Percentiles rank a stretch among this genome's conserved stretches.
These are phyloP conservation scores for Cotesia glomerata DNA, from an alignment of 1,140 invertebrate genomes.

Conservation along the genomic window DNA sequence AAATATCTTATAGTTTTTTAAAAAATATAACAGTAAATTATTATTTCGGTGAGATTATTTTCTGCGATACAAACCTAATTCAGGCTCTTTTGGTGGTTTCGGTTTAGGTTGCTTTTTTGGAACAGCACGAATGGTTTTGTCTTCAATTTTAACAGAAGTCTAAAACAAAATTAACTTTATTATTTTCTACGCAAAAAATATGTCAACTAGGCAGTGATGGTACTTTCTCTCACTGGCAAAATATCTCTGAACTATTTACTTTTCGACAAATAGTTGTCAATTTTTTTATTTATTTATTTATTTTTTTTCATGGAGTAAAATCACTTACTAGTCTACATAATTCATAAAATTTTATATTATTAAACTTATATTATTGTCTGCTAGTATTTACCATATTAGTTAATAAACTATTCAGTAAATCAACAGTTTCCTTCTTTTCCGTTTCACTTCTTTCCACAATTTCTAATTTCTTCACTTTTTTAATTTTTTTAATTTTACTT, in stretches of 20 bases:
- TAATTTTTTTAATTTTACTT: not conserved
- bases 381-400: slow-evolving; percentile 33
- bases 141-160: no score
- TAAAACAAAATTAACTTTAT: no score
- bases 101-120: slow-evolving; percentile 4
- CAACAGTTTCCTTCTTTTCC: slow-evolving; percentile 17
- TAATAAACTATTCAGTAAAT: slow-evolving; percentile 36
- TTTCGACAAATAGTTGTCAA: no score
- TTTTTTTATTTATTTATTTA: no score
- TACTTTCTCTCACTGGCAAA: no score
- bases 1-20: slow-evolving; percentile 6
- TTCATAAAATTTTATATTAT: not conserved
- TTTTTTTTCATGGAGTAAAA: not conserved
- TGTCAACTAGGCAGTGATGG: no score
- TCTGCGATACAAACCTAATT: slow-evolving; percentile 3
- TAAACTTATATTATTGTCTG: slow-evolving; percentile 11
- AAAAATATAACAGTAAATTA: not conserved
- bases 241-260: no score
- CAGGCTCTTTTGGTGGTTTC: slow-evolving; percentile 6
- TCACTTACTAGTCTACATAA: not conserved
- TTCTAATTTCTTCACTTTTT: not conserved
- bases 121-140: slow-evolving; percentile 1
- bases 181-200: no score
- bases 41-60: not conserved
- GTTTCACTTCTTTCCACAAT: slow-evolving; percentile 16